Base-by-base conservation (phyloP, 1,140 invertebrate genomes). In the Trichoplusia ni region DNA sequence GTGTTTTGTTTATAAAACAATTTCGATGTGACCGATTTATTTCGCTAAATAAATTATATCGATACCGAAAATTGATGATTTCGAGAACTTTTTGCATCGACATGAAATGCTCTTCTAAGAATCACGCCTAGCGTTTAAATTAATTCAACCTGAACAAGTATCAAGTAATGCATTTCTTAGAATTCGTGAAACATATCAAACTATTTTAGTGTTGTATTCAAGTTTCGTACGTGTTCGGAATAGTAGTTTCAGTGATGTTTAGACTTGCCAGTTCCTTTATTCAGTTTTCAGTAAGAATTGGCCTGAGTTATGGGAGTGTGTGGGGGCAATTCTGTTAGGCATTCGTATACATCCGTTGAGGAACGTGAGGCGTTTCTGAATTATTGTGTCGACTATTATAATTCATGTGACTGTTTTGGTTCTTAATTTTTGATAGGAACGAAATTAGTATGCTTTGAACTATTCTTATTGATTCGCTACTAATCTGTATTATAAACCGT, bases 331-430 rank as follows among this genome's bases (percentile, higher is more conserved):
- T 75, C 73, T 73, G 78, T 63, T 31, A 69, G 71, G 77, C 71
- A 82, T 84, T 82, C 71, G 77, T 86, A 86, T 54, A 86, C 85
- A 88, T 88, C 84, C 84, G 84, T 75, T 62, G 62, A 44, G 40
- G 64, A 75, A 74, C 76, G 79, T 83, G 77, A 68, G 61, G 67
- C 49, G 62, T 70, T 74, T 74, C 70, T 80, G 74, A 83, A 81
- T 79, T 80, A 81, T 73, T 80, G 47, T 63, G 62, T 58, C 42
- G 35, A 44, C 38, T 58, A 58, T 47, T 49, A 42, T 44, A 58
- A 44, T 44, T 44, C 58, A 60, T 37, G 35, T 7, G 13, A 29
- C 31, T 38, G 25, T 25, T 38, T 38, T 54, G 2, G 31, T 7
- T 18, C 19, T 54, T 54, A 37, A 40, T 54, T 54, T 35, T 29